Percentiles rank a stretch among this genome's conserved stretches.
Evolutionary conservation across 1,140 invertebrate species (phyloP).

Genomic region (Drosophila sp.): DNA sequence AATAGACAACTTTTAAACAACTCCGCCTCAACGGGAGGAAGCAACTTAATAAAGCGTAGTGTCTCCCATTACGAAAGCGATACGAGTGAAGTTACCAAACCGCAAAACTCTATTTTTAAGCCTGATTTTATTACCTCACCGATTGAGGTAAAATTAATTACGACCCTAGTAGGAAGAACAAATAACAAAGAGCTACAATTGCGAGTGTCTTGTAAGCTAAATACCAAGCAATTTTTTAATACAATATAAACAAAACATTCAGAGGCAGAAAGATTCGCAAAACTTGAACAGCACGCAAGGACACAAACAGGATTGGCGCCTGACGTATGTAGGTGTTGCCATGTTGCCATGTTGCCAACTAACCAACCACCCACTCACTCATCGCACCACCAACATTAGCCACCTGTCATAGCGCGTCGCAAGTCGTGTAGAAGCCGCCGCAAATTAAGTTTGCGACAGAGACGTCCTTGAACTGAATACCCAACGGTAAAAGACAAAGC

Average conservation of each 20-base stretch:
- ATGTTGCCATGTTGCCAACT: conserved; percentile 34
- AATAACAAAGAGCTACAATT: conserved; percentile 1
- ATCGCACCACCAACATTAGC: not conserved
- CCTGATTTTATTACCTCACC: conserved; percentile 39
- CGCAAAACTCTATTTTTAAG: conserved; percentile 47
- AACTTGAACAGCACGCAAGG: conserved; percentile 73
- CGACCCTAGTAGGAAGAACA: conserved; percentile 46
- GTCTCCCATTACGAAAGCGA: conserved; percentile 26
- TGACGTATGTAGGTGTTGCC: conserved; percentile 67
- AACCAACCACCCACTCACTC: not conserved
- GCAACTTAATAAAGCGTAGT: conserved; percentile 25
- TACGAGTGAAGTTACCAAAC: conserved; percentile 15
- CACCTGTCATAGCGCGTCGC: conserved; percentile 43
- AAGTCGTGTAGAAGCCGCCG: conserved; percentile 60
- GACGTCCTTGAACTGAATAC: conserved; percentile 75
- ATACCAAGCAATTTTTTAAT: conserved; percentile 61
- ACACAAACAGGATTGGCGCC: conserved; percentile 37
- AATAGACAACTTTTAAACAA: conserved; percentile 54
- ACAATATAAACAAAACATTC: conserved; percentile 66
- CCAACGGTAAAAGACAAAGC: conserved; percentile 28
- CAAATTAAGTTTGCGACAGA: conserved; percentile 73
- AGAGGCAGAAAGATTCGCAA: conserved; percentile 21
- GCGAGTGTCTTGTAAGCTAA: conserved; percentile 32
- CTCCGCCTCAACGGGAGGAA: conserved; percentile 12
- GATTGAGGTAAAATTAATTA: conserved; percentile 65